Base-by-base conservation (phyloP, 1,140 invertebrate species). In the Drosophila elegans region DNA sequence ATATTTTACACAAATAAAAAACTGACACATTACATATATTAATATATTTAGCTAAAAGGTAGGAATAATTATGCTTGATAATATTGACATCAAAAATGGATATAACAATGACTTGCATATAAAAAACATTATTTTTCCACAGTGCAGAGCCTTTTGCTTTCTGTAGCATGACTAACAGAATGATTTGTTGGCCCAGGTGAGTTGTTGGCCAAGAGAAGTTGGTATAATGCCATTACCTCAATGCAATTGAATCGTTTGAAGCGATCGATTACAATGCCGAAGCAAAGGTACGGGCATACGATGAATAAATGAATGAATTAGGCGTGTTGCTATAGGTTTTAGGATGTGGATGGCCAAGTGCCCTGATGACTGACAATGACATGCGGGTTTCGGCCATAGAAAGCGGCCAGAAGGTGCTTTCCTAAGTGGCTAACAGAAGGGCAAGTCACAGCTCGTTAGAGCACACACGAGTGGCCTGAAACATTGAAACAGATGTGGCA, bases 221-320 rank as follows among this genome's bases (percentile, higher is more conserved):
- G 21, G 45, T n/a, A 64, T 71, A 71, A 57, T 57, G 68, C 44
- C 44, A 49, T 71, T 71, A 57, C 27, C 44, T 49, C 27, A 63
- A 56, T 61, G 74, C 74, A 64, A 78, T 82, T 78, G 66, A 78
- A 81, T 44, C 80, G 49, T 62, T 61, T 75, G 52, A 67, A 62
- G 29, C 59, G 36, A 62, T 77, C 51, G 55, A 71, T 76, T 75
- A 67, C 60, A 64, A 57, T 60, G 46, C 54, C 54, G 42, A 41
- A 44, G 29, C 46, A 66, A 41, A 78, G 59, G 57, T 74, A 59
- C 59, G 78, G 72, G 69, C 55, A 34, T 36, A 51, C 29, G 62
- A 44, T 75, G 60, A 66, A 71, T 83, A 83, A 79, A 83, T 79
- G 75, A 74, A 48, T 67, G 52, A 62, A 49, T 64, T 69, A 66